Conservation (phyloP, 2,113 vertebrate species). For the Corythoichthys haematopterus region DNA sequence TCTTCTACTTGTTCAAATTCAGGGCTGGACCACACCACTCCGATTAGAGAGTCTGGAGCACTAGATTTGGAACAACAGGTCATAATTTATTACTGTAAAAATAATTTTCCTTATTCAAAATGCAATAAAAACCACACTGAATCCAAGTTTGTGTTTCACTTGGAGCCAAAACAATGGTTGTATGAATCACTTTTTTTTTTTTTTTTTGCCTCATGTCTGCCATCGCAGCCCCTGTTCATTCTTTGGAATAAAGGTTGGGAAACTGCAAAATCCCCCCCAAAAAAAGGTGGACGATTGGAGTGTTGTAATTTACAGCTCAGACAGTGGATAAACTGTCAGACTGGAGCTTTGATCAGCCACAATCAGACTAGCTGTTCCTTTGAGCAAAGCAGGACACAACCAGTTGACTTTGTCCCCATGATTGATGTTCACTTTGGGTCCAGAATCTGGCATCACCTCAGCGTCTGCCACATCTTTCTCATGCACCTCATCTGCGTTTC, state of each 20-base stretch:
- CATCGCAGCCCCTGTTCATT: too few relatives aligned
- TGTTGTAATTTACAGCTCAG: slow-evolving; percentile 30
- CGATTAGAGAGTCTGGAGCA: too few relatives aligned
- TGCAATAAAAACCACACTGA: background rate
- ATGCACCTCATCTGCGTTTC: slow-evolving; percentile 32
- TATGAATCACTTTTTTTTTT: background rate
- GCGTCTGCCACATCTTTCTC: slow-evolving; percentile 11
- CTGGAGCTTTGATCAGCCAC: slow-evolving; percentile 86
- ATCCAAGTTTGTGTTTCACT: background rate
- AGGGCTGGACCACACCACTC: too few relatives aligned
- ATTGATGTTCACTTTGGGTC: slow-evolving; percentile 77
- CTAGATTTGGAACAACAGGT: slow-evolving; percentile 31
- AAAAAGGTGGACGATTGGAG: background rate
- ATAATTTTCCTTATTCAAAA: background rate
- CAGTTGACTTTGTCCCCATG: slow-evolving; percentile 95
- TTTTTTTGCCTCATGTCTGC: background rate
- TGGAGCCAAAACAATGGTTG: background rate
- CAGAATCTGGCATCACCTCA: slow-evolving; percentile 29
- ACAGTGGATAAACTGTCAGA: slow-evolving; percentile 78
- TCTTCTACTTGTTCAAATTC: too few relatives aligned
- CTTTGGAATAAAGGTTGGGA: background rate
- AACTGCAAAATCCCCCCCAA: background rate
- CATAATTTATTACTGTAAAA: slow-evolving; percentile 1
- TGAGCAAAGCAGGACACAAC: slow-evolving; percentile 76
- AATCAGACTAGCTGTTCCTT: slow-evolving; percentile 77